Base-by-base conservation (phyloP, 1,140 invertebrate species). In the Drosophila baimaii region DNA sequence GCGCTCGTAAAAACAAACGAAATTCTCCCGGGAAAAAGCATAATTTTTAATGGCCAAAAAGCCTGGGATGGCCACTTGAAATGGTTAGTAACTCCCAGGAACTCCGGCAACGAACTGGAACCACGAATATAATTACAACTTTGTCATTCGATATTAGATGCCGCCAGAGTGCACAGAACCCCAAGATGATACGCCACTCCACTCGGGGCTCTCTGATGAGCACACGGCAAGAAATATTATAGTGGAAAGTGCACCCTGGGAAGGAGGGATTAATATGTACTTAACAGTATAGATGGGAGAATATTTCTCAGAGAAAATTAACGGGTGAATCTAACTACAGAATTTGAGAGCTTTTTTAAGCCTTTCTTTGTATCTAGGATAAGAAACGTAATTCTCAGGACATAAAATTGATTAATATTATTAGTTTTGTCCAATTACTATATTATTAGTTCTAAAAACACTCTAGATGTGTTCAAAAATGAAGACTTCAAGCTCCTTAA, bases 91-190 rank as follows among this genome's bases (percentile, higher is more conserved):
- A 57, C 65, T 70, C 27, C 51, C 68, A 19, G 33, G 49, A 46
- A 46, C 41, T 25, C 41, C 5, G 33, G 33, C 49, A 25, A 37
- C 52, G 49, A 70, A 78, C 57, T 72, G 57, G 43, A 73, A 71
- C 77, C 72, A 78, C 79, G 77, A 58, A 79, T 83, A 78, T 84
- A 89, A 89, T 84, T 84, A 88, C 84, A 89, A 80, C 56, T 80
- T 89, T 88, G 83, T 88, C 83, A 88, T 89, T 78, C 72, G 84
- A 89, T 84, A 88, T 88, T 88, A 88, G 77, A 76, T 77, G 62
- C 73, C 71, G 81, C 61, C 65, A 79, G 55, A 79, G 66, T 84
- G 81, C 82, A 88, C 75, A 65, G 51, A 70, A 21, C 56, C 29
- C 46, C 57, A 49, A 65, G 58, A 64, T 46, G 23, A 19, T 21